Evolutionary conservation across 1,140 invertebrate species (phyloP), one percentile per base, ranked within the genome.

Genomic region (Aphelenchoides besseyi): DNA sequence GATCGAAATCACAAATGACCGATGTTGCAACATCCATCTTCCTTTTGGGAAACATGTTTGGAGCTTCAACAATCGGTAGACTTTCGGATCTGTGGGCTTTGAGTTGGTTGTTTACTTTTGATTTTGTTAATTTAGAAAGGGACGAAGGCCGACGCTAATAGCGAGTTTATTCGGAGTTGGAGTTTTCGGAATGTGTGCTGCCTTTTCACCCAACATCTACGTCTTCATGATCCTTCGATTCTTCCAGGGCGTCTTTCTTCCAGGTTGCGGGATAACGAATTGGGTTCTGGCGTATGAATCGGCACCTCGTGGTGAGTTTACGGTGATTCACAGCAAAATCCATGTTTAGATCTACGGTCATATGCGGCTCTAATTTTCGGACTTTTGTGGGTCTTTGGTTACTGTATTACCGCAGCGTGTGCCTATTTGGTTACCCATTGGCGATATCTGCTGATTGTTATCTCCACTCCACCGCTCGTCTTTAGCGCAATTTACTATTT

Each of bases 251-350:
- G 16, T 75, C 3, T 66, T 72, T 28, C 75, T 78, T 28, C 53
- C 74, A 18, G 37, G 26, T 30, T 35, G 70, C 54, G 33, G 68
- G 72, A 79, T 76, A 48, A 73, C 69, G 37, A 73, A 63, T 41
- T 80, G 78, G 78, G 77, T 80, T 18, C 33, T 79, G 8, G 79
- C 75, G 8, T 80, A 82, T 57, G 78, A 79, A 64, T 72, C 33
- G 8, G 55, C 57, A 29, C 52, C 70, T n/a, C 30, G 73, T 8
- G 28, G 68, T 1, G 33, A 37, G 5, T 3, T 8, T 8, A 28
- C 66, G n/a, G 0, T 1, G 64, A 67, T 52, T 67, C 55, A 23
- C 26, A 28, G 26, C 68, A 59, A 37, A 64, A 69, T 54, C 48
- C 62, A 5, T 35, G 72, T 2, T 33, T 61, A 32, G 37, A 36